Evolutionary conservation across 1,140 invertebrate species (phyloP).

Genomic region (Popillia japonica): DNA sequence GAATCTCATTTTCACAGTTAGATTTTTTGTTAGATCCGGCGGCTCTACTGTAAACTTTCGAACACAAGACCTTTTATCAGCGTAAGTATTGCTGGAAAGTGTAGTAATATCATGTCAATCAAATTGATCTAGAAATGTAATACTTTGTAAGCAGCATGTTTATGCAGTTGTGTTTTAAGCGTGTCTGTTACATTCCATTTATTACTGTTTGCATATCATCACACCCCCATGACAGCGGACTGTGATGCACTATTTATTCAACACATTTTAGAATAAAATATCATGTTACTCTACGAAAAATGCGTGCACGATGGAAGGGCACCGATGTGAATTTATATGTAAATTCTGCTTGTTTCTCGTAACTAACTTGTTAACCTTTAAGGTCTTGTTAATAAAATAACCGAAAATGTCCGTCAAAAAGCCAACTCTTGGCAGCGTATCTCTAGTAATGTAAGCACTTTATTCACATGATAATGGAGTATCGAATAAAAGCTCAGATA

Average conservation of each 20-base stretch:
- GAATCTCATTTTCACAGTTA: too few species aligned
- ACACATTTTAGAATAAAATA: slow-evolving; percentile 25
- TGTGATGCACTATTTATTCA: slow-evolving; percentile 13
- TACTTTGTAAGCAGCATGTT: background rate
- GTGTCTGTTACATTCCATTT: slow-evolving; percentile 16
- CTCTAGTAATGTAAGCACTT: background rate
- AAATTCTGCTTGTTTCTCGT: background rate
- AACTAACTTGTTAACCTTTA: slow-evolving; percentile 35
- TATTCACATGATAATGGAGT: background rate
- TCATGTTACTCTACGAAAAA: slow-evolving; percentile 12
- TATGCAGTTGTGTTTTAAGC: slow-evolving; percentile 7
- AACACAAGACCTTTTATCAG: too few species aligned
- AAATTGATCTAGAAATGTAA: background rate
- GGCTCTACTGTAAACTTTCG: too few species aligned
- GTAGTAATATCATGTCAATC: too few species aligned
- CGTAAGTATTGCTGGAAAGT: too few species aligned
- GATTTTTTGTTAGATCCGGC: too few species aligned
- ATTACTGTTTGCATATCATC: slow-evolving; percentile 12
- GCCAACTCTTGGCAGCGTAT: background rate
- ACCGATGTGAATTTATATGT: slow-evolving; percentile 17
- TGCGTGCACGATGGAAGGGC: background rate
- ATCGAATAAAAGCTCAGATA: background rate
- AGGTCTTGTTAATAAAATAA: slow-evolving; percentile 40
- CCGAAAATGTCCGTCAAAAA: background rate
- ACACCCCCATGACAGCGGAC: background rate